Percentiles rank a stretch among this genome's conserved stretches.
Conservation (phyloP, 2,113 vertebrate species). For the Grus americana region DNA sequence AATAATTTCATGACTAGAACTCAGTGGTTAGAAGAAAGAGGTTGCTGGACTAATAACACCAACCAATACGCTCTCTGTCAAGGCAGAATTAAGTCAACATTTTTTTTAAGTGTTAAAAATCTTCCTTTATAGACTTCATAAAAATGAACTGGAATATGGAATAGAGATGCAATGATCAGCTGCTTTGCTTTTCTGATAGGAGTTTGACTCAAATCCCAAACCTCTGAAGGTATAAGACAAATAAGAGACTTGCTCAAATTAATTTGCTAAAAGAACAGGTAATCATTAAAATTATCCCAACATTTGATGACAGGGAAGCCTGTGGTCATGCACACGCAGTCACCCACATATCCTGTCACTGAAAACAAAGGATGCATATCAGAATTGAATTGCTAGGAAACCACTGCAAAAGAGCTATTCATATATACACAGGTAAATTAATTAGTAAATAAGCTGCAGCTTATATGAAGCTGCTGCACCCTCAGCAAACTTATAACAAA, state of each 20-base stretch:
- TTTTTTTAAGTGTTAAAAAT: not conserved
- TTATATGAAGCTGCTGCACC: not conserved
- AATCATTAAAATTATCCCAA: constrained; percentile 61
- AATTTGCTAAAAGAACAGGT: constrained; percentile 64
- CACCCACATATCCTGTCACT: constrained; percentile 23
- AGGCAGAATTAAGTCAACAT: constrained; percentile 28
- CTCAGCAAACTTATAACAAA: constrained; percentile 43
- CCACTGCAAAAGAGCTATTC: not conserved
- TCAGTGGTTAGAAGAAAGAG: constrained; percentile 1
- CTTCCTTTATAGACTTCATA: not conserved
- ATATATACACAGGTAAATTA: constrained; percentile 32
- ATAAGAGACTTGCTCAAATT: constrained; percentile 55
- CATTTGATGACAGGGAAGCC: constrained; percentile 36
- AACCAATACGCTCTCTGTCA: constrained; percentile 14
- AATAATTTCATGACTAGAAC: not conserved
- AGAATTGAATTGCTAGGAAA: constrained; percentile 31
- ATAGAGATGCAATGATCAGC: constrained; percentile 25
- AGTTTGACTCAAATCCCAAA: constrained; percentile 43
- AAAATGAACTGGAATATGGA: not conserved
- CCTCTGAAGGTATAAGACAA: constrained; percentile 56
- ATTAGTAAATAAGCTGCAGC: constrained; percentile 59
- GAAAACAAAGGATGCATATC: constrained; percentile 49
- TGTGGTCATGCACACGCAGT: constrained; percentile 21
- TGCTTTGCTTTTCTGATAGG: constrained; percentile 42
- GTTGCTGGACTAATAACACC: not conserved